These are phyloP conservation scores for Trematomus loennbergii DNA, from an alignment of 2,113 vertebrate species.

Conservation along the genomic window DNA sequence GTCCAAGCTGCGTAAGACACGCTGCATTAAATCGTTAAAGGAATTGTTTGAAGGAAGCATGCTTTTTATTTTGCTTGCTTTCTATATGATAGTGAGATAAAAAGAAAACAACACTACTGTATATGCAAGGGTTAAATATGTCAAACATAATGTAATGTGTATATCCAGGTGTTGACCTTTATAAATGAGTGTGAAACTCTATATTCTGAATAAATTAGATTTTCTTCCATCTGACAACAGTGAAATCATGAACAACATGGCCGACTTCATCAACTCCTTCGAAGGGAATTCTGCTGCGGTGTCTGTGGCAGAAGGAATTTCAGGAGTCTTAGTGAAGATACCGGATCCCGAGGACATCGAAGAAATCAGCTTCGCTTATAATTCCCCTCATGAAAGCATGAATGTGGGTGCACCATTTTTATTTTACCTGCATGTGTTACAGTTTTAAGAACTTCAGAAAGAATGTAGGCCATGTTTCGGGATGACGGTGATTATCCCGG, in stretches of 20 bases:
- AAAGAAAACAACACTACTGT: no score
- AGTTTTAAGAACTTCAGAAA: not conserved
- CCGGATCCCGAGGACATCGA: accelerated
- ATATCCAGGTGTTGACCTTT: not conserved
- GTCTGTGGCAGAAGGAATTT: not conserved
- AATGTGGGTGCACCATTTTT: slow-evolving; percentile 54
- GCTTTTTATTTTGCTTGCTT: no score
- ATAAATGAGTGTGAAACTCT: not conserved
- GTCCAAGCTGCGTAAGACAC: slow-evolving; percentile 51
- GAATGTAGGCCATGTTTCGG: not conserved
- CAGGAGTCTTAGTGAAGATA: slow-evolving; percentile 51
- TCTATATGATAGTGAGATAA: no score
- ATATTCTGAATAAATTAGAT: not conserved
- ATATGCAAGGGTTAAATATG: not conserved
- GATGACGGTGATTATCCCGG: no score
- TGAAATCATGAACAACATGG: not conserved
- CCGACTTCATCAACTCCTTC: accelerated
- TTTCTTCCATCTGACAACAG: slow-evolving; percentile 53
- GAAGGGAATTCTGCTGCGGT: slow-evolving; percentile 24
- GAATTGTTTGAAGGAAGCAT: not conserved
- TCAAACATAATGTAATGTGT: not conserved
- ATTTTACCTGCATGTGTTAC: not conserved
- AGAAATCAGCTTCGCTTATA: slow-evolving; percentile 19
- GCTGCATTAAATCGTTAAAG: not conserved
- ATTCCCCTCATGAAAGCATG: not conserved